Percentiles rank a stretch among this genome's conserved stretches.
These are phyloP conservation scores for Himalopsyche japonica DNA, from an alignment of 2,888 invertebrate genomes.

Conservation along the genomic window DNA sequence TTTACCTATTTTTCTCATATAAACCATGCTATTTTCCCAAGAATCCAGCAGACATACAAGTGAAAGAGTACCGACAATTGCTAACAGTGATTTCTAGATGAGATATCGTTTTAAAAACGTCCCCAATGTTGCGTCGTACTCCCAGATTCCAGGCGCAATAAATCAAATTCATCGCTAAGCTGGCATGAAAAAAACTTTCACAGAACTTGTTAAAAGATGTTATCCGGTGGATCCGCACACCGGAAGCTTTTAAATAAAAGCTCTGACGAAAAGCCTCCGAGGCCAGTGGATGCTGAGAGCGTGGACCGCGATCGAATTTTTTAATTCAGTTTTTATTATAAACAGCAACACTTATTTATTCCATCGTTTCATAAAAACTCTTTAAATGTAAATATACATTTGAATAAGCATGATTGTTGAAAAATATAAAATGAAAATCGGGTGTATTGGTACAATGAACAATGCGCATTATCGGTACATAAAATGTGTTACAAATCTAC, in stretches of 20 bases:
- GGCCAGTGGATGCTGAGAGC: background rate
- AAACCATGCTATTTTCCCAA: background rate
- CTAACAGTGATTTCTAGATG: background rate
- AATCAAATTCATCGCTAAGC: background rate
- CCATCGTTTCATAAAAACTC: no score
- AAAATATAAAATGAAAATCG: no score
- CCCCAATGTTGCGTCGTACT: background rate
- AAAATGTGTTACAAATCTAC: no score
- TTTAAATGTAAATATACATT: no score
- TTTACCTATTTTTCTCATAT: background rate
- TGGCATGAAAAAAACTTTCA: background rate
- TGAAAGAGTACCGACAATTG: background rate
- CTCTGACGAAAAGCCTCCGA: background rate
- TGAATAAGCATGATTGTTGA: no score
- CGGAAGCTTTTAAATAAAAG: background rate
- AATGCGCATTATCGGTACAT: no score
- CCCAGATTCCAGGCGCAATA: background rate
- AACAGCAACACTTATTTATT: no score
- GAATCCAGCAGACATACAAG: background rate
- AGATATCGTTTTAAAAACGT: background rate
- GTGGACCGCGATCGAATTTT: background rate
- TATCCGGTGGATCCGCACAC: background rate
- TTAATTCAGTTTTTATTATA: background rate
- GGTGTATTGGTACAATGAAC: no score
- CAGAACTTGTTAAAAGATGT: background rate